Base-by-base conservation (phyloP, 2,888 invertebrate species). In the Liopterus haemorrhoidalis region DNA sequence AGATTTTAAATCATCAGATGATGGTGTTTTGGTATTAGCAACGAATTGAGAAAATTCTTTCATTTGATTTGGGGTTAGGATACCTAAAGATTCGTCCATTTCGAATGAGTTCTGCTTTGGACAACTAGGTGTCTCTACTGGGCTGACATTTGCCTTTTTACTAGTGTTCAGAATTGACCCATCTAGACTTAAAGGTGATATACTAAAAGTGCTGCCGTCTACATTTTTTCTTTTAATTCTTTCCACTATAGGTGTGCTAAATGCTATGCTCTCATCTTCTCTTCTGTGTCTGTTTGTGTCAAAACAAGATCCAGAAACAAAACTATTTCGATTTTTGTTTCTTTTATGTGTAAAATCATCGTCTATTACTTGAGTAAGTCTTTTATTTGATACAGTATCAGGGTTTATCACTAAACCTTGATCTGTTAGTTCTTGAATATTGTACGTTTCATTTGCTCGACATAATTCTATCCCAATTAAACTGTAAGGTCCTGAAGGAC, bases 41-140 rank as follows among this genome's bases (percentile, higher is more conserved):
- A 55, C 48, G 42, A 59, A 57, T 30, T 46, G 53, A 52, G 78
- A 72, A 59, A 76, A 76, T 58, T 78, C 78, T 55, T 76, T 83
- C 87, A 91, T 89, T 68, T 90, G 89, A 69, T 89, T 88, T 0
- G 90, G 89, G 6, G 90, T 89, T 50, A 92, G 70, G 57, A 91
- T 90, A 4, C 90, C 90, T 55, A 90, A 71, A 58, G 87, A 86
- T 62, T 91, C 89, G 60, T 89, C 82, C 60, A 78, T 70, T 54
- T 83, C 89, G 56, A 87, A 77, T 2, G 89, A 90, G 63, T 85
- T 84, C 61, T 87, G 82, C 64, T 86, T 87, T 60, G 76, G 77
- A 37, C 70, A 66, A 60, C 69, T 68, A 28, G 72, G 37, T 8
- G 37, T 37, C n/a, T 45, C 45, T 12, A 38, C 15, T 19, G 39